Conservation (phyloP, 1,140 invertebrate genomes). For the Drosophila parabipectinata region DNA sequence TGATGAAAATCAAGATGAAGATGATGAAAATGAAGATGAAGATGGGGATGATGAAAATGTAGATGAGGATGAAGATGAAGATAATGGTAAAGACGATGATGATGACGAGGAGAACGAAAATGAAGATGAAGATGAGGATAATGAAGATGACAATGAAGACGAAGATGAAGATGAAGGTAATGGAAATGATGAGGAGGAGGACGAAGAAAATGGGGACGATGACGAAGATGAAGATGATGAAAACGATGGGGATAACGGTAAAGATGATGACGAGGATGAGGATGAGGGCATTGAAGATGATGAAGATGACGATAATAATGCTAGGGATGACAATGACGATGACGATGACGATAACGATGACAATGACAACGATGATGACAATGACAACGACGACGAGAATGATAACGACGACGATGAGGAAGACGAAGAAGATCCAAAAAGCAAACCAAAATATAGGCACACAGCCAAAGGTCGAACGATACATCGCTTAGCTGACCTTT, state of each 20-base stretch:
- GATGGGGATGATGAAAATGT: slow-evolving; percentile 46
- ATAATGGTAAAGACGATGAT: slow-evolving; percentile 28
- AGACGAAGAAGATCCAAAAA: slow-evolving; percentile 74
- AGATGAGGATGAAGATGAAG: slow-evolving; percentile 11
- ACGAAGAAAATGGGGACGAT: slow-evolving; percentile 19
- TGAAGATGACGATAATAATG: slow-evolving; percentile 55
- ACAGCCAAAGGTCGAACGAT: slow-evolving; percentile 73
- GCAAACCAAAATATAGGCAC: slow-evolving; percentile 66
- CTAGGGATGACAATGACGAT: slow-evolving; percentile 69
- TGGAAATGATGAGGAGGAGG: slow-evolving; percentile 56
- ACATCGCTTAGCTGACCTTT: slow-evolving; percentile 77
- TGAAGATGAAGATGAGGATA: slow-evolving; percentile 47
- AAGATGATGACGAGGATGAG: slow-evolving; percentile 65
- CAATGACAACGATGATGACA: slow-evolving; percentile 23
- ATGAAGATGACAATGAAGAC: slow-evolving; percentile 18
- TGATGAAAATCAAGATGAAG: slow-evolving; percentile 62
- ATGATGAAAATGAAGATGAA: slow-evolving; percentile 61
- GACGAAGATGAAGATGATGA: slow-evolving; percentile 66
- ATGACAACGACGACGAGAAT: slow-evolving; percentile 48
- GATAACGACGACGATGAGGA: slow-evolving; percentile 84
- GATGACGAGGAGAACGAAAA: slow-evolving; percentile 49
- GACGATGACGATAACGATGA: slow-evolving; percentile 17
- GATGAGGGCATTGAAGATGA: slow-evolving; percentile 51
- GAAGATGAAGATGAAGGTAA: slow-evolving; percentile 60
- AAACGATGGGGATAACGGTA: slow-evolving; percentile 47